Evolutionary conservation across 2,797 vertebrate genomes (phyloP).

Genomic region (Eulemur rubriventer): DNA sequence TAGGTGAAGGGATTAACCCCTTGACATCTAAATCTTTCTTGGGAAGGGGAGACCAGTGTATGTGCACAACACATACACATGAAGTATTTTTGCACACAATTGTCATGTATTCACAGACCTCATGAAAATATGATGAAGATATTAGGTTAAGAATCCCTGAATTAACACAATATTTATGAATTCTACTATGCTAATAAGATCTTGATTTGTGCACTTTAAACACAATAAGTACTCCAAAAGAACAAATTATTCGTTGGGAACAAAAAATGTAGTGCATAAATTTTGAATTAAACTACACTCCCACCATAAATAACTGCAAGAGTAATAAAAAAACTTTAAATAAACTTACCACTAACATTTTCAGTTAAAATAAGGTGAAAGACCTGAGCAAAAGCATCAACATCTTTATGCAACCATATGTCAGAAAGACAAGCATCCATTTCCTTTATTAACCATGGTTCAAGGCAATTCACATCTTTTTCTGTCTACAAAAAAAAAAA

Average conservation of each 20-base stretch:
- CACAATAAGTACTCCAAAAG: conserved; percentile 17
- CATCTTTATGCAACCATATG: conserved; percentile 92
- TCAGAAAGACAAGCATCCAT: conserved; percentile 95
- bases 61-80: background rate
- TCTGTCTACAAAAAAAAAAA: conserved; percentile 85
- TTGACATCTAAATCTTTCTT: conserved; percentile 24
- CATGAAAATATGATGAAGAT: background rate
- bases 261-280: conserved; percentile 7
- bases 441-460: conserved; percentile 93
- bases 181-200: conserved; percentile 9
- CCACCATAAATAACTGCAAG: background rate
- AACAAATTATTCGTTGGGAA: conserved; percentile 1
- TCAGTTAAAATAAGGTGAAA: conserved; percentile 95
- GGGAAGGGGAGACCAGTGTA: background rate
- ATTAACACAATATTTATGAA: conserved; percentile 24
- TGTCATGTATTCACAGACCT: background rate
- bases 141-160: background rate
- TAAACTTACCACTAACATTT: conserved; percentile 91
- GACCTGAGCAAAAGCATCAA: conserved; percentile 92
- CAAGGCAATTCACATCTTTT: conserved; percentile 88
- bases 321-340: conserved; percentile 18
- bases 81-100: background rate
- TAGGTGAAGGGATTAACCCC: background rate
- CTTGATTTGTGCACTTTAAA: conserved; percentile 25
- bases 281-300: conserved; percentile 28